Evolutionary conservation across 2,888 invertebrate genomes (phyloP).

Genomic region (Eremobia ochroleuca): DNA sequence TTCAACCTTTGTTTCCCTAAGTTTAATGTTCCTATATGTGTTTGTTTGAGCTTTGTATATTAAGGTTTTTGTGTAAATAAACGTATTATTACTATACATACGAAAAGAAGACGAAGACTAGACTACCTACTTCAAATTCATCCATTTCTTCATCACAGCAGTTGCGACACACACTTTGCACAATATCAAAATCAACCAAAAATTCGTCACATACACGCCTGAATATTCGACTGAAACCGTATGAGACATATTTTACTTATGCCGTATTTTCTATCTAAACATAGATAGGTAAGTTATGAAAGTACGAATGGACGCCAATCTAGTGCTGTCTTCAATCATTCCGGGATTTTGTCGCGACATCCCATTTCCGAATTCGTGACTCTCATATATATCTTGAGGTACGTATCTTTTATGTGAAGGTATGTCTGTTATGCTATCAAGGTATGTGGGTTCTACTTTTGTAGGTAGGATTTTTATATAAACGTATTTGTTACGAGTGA

Average conservation of each 20-base stretch:
- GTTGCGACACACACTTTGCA: background rate
- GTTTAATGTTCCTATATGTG: no score
- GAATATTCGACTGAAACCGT: background rate
- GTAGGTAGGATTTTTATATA: constrained; percentile 9
- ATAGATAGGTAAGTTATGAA: constrained; percentile 59
- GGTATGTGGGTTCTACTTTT: constrained; percentile 33
- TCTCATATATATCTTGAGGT: constrained; percentile 56
- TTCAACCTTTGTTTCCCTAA: no score
- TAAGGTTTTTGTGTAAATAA: no score
- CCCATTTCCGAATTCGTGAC: constrained; percentile 77
- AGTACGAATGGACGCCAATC: constrained; percentile 70
- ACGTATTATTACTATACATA: no score
- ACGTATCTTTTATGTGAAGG: constrained; percentile 21
- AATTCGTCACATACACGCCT: background rate
- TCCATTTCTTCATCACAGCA: background rate
- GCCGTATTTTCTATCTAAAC: constrained; percentile 24
- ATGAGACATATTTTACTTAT: constrained; percentile 1
- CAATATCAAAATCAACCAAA: background rate
- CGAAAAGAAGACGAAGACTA: background rate
- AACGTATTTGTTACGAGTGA: background rate
- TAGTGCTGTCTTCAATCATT: constrained; percentile 80
- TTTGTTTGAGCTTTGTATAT: no score
- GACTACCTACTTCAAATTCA: background rate
- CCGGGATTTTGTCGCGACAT: constrained; percentile 78
- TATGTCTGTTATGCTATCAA: constrained; percentile 25